Evolutionary conservation across 2,888 invertebrate genomes (phyloP), one percentile per base, ranked within the genome.

Genomic region (Ichneumon xanthorius): DNA sequence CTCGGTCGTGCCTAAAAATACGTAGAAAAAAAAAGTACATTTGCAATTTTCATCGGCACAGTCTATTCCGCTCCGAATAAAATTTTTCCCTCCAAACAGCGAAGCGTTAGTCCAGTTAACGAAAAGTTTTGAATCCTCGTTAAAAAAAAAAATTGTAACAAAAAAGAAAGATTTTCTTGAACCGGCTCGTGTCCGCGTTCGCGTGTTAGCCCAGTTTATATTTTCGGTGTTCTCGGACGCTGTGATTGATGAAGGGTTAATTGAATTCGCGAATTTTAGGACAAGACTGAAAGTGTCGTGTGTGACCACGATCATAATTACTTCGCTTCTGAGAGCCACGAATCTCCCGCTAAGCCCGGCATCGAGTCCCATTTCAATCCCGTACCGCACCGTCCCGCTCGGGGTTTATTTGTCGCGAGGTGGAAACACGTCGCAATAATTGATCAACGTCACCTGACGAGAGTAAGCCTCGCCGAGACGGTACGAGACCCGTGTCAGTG

Each of bases 381-480:
- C 61, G 72, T 61, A 77, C 63, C 61, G 72, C 53, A 80, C 55
- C 55, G 45, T 37, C 6, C 45, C 37, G 61, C 65, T 26, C 61
- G 70, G 45, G 16, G 45, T 45, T 45, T 45, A 45, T 45, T 45
- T 48, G 70, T 58, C 55, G 67, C 37, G 63, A 67, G 33, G 63
- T 65, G 65, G 33, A 58, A 26, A 26, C 45, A 45, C 58, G 58
- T 58, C 61, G 81, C 85, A 78, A 81, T 70, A 85, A 85, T 81
- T 78, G 85, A 70, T 85, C 82, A 79, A 76, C 75, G 75, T 76
- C 82, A 85, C 79, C 79, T 76, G 79, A 82, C 80, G 80, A 63
- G 58, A 58, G 58, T 58, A 26, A 22, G 58, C 58, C 26, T 58
- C 26, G 58, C 26, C 58, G 58, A 58, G 58, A 58, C 58, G 58